Conservation (phyloP, 2,113 vertebrate species). For the Gymnorhina tibicen region DNA sequence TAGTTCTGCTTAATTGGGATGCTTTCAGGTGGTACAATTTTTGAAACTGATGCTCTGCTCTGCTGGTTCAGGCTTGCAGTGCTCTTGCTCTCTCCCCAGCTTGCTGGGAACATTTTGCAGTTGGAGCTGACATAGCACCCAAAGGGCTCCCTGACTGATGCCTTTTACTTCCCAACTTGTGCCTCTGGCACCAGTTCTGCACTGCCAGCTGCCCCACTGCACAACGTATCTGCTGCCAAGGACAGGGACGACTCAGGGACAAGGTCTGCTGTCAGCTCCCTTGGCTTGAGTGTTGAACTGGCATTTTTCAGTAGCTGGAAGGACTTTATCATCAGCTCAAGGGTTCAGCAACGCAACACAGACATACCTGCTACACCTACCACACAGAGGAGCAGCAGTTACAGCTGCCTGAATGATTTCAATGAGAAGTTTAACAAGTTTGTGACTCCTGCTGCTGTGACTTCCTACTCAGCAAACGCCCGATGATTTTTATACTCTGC, state of each 20-base stretch:
- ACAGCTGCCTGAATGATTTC: background rate
- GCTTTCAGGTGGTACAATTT: background rate
- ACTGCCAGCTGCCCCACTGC: background rate
- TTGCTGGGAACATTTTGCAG: background rate
- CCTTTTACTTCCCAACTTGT: background rate
- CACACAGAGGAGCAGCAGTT: background rate
- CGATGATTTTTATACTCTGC: background rate
- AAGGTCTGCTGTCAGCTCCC: background rate
- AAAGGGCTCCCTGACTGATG: background rate
- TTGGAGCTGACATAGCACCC: background rate
- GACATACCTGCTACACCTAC: background rate
- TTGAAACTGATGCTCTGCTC: background rate
- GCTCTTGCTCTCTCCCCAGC: background rate
- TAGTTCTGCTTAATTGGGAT: background rate
- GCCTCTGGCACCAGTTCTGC: background rate
- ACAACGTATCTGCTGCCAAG: background rate
- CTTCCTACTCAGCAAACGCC: background rate
- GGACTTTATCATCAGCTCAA: background rate
- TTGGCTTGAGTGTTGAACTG: rapidly evolving
- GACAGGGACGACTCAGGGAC: rapidly evolving
- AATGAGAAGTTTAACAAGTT: background rate
- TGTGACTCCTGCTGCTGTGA: background rate
- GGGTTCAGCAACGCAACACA: background rate
- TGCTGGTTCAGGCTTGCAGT: background rate
- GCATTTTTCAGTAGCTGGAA: rapidly evolving